These are phyloP conservation scores for Anguilla anguilla DNA, from an alignment of 2,797 vertebrate genomes.

Conservation along the genomic window DNA sequence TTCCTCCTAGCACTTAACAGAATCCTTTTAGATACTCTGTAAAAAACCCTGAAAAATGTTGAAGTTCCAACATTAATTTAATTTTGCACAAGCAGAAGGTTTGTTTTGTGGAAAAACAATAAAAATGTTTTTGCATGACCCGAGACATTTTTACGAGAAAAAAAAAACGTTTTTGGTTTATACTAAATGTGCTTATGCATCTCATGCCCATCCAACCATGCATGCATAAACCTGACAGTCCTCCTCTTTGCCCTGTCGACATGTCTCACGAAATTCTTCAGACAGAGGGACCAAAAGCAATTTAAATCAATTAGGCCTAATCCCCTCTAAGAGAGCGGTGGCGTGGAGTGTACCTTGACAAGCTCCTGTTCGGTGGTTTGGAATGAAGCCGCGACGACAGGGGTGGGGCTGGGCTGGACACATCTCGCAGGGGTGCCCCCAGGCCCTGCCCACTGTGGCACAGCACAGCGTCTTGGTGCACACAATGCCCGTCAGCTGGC, in stretches of 20 bases:
- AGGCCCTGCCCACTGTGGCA: conserved; percentile 93
- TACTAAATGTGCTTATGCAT: conserved; percentile 69
- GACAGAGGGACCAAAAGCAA: conserved; percentile 75
- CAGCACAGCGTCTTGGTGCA: conserved; percentile 98
- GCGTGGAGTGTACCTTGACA: conserved; percentile 87
- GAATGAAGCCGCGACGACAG: conserved; percentile 94
- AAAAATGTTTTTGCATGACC: conserved; percentile 58
- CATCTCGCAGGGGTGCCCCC: conserved; percentile 99
- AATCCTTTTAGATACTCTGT: neutral
- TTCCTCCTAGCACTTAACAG: neutral
- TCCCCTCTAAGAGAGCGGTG: conserved; percentile 64
- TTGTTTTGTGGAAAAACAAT: conserved; percentile 49
- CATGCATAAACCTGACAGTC: conserved; percentile 76
- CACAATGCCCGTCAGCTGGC: conserved; percentile 94
- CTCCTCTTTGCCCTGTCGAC: conserved; percentile 65
- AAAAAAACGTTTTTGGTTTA: conserved; percentile 50
- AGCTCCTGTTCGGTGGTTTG: conserved; percentile 93
- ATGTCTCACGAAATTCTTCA: conserved; percentile 71
- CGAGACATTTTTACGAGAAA: neutral
- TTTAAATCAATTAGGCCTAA: conserved; percentile 78
- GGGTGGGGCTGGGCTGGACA: conserved; percentile 96
- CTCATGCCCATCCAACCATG: conserved; percentile 70
- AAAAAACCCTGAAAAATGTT: neutral
- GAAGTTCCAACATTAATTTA: neutral
- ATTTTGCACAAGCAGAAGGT: neutral